These are phyloP conservation scores for Disparrhopalites patrizii DNA, from an alignment of 2,888 invertebrate genomes.

Conservation along the genomic window DNA sequence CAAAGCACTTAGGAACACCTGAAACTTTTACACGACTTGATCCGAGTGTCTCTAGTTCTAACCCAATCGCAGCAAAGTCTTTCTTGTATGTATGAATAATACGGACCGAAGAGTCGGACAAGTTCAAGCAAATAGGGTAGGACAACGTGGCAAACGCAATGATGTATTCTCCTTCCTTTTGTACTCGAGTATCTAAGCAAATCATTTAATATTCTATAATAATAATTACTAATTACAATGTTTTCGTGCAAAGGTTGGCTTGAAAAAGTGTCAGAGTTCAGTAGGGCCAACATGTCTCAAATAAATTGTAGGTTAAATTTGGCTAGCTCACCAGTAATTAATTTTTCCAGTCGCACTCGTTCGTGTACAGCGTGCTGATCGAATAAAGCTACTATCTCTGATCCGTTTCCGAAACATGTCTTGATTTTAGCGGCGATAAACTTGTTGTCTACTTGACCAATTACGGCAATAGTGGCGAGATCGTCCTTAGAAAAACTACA, in stretches of 20 bases:
- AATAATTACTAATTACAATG: too few species aligned
- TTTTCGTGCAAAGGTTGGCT: too few species aligned
- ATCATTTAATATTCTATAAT: too few species aligned
- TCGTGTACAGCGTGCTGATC: slow-evolving; percentile 89
- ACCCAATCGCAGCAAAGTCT: slow-evolving; percentile 60
- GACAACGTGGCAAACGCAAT: slow-evolving; percentile 10
- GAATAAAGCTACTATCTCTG: slow-evolving; percentile 62
- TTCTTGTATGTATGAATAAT: slow-evolving; percentile 58
- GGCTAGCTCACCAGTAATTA: slow-evolving; percentile 61
- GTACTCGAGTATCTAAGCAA: too few species aligned
- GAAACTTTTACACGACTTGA: slow-evolving; percentile 53
- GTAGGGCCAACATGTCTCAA: too few species aligned
- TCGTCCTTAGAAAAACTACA: slow-evolving; percentile 37
- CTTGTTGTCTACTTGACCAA: slow-evolving; percentile 72
- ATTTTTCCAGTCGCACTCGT: slow-evolving; percentile 69
- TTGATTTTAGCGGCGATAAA: slow-evolving; percentile 60
- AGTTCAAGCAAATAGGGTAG: slow-evolving; percentile 28
- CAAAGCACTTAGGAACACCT: slow-evolving; percentile 63
- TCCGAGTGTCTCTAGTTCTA: slow-evolving; percentile 55
- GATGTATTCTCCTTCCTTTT: slow-evolving; percentile 7
- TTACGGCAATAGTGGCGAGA: slow-evolving; percentile 54
- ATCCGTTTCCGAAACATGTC: slow-evolving; percentile 46
- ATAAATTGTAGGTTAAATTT: background rate
- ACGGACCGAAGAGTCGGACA: slow-evolving; percentile 21
- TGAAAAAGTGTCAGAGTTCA: too few species aligned